Percentiles rank a stretch among this genome's conserved stretches.
Conservation (phyloP, 2,888 invertebrate species). For the Amblyjoppa fuscipennis region DNA sequence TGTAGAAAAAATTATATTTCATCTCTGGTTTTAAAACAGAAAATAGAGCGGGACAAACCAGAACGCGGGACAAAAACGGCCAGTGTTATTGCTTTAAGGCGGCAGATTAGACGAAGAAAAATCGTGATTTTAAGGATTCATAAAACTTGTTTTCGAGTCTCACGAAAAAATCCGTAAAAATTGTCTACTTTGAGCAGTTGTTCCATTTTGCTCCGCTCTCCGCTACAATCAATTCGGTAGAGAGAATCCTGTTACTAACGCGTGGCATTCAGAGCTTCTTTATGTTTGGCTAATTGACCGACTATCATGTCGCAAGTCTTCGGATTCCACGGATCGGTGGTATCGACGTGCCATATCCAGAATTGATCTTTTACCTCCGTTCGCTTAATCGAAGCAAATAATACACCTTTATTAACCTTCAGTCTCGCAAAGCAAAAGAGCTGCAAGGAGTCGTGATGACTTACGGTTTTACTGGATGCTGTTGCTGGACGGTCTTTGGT, state of each 20-base stretch:
- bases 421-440: neutral
- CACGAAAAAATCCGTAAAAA: too few species aligned
- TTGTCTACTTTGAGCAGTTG: too few species aligned
- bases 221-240: neutral
- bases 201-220: too few species aligned
- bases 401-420: neutral
- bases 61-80: too few species aligned
- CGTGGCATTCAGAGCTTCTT: constrained; percentile 19
- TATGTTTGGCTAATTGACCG: constrained; percentile 66
- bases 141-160: too few species aligned
- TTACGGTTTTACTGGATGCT: constrained; percentile 23
- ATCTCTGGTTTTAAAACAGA: too few species aligned
- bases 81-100: too few species aligned
- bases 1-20: neutral
- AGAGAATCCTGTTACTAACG: constrained; percentile 37
- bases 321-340: constrained; percentile 73
- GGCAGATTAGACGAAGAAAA: too few species aligned
- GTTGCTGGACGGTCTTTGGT: constrained; percentile 23
- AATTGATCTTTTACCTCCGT: constrained; percentile 63
- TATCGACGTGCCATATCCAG: constrained; percentile 75
- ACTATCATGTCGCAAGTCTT: constrained; percentile 70
- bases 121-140: too few species aligned
- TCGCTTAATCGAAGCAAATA: neutral
- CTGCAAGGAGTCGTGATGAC: neutral
- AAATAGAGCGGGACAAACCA: too few species aligned